Evolutionary conservation across 2,797 vertebrate genomes (phyloP), one percentile per base, ranked within the genome.

Genomic region (Labroides dimidiatus): DNA sequence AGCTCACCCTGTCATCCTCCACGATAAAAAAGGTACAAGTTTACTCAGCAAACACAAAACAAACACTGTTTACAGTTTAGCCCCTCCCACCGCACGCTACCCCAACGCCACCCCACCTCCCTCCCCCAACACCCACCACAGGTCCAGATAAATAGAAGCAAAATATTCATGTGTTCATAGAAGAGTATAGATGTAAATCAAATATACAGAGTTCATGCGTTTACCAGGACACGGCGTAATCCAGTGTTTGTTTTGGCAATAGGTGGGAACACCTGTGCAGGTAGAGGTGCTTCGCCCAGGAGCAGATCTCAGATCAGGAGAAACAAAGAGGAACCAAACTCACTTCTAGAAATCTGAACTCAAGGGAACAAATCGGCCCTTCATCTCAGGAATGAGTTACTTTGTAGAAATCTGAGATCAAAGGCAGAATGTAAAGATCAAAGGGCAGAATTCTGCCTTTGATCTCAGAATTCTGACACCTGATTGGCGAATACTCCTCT

Each of bases 31-130:
- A 73, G 44, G n/a, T 72, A 84, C 70, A 45, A 77, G 43, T 80
- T 82, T 74, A 89, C 77, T 78, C 58, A 37, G 77, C 56, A 82
- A 89, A 86, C 85, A 86, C 84, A 84, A 85, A 86, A 87, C 78
- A 61, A 84, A 86, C 75, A 82, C 30, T 39, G 7, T 58, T 67
- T 60, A 88, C 62, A 75, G 52, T n/a, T 77, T 61, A 69, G 53
- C 52, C 72, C 78, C 73, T 7, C 64, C 64, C 64, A 62, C 73
- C 20, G 47, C 30, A 16, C 17, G 2, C 2, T 42, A 53, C 54
- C 13, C 54, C n/a, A 2, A 5, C 7, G 2, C 15, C 24, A 33
- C 33, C 24, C 16, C 60, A 27, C 3, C 3, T n/a, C 27, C 3
- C 27, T 47, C 20, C 27, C 30, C 30, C 30, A 7, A 37, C 7